These are phyloP conservation scores for Tenthredo livida DNA, from an alignment of 2,888 invertebrate genomes.

Conservation along the genomic window DNA sequence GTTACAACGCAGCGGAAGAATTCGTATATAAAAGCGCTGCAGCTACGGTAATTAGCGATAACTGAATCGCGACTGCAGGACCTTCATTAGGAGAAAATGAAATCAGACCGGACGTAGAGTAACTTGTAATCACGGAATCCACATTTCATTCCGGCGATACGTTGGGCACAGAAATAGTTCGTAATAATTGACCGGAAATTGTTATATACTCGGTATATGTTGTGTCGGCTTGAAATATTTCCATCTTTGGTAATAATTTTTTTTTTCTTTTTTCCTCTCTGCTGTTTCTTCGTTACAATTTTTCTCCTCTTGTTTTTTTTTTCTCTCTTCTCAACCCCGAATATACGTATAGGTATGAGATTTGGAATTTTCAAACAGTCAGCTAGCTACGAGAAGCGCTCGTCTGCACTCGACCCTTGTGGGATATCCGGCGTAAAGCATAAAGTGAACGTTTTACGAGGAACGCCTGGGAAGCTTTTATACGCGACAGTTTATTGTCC, in stretches of 20 bases:
- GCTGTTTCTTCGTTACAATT: no score
- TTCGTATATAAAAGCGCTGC: no score
- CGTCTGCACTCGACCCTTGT: constrained; percentile 41
- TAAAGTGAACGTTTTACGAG: constrained; percentile 47
- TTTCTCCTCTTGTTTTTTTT: not conserved
- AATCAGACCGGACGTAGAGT: not conserved
- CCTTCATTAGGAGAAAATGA: not conserved
- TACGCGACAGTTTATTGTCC: constrained; percentile 36
- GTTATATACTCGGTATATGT: not conserved
- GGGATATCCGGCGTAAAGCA: constrained; percentile 37
- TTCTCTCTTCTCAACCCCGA: not conserved
- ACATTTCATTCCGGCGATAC: not conserved
- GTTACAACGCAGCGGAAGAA: no score
- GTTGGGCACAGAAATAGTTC: not conserved
- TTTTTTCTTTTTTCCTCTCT: not conserved
- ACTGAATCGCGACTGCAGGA: not conserved
- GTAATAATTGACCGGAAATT: not conserved
- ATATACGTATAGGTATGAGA: not conserved
- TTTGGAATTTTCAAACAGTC: constrained; percentile 31
- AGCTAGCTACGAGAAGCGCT: constrained; percentile 1
- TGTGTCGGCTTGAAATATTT: not conserved
- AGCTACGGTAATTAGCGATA: not conserved
- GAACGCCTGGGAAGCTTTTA: constrained; percentile 40
- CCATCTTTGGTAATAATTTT: not conserved
- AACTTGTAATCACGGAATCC: not conserved